A percentile compares a stretch with the other conserved stretches of the same genome.
These are phyloP conservation scores for Orbicella faveolata DNA, from an alignment of 64 coral and sea anemone species.

Conservation along the genomic window DNA sequence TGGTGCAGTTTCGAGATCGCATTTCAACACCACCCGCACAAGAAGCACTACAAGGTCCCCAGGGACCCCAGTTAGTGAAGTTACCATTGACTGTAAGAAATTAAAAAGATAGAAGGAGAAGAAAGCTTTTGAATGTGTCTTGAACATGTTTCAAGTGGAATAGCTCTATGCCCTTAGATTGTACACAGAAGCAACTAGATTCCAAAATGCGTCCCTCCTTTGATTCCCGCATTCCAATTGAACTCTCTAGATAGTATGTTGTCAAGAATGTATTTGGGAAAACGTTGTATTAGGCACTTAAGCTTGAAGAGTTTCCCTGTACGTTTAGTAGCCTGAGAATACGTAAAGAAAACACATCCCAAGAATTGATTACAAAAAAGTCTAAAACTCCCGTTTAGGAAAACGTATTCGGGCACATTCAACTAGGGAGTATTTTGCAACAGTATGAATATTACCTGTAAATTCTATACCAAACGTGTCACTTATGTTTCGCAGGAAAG, in stretches of 20 bases:
- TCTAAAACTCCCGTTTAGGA: too few species aligned
- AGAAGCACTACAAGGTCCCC: not conserved
- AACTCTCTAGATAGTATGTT: too few species aligned
- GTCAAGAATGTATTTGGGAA: too few species aligned
- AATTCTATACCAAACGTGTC: not conserved
- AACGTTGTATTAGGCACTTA: too few species aligned
- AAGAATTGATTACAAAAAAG: not conserved
- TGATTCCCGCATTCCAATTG: too few species aligned
- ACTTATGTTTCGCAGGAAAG: not conserved
- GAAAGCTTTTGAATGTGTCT: not conserved
- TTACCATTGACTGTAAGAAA: conserved; percentile 16
- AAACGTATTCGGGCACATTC: not conserved
- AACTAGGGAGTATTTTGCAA: not conserved
- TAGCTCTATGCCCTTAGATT: too few species aligned
- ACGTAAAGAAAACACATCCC: not conserved
- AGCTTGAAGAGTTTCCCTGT: too few species aligned
- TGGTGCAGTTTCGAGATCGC: conserved; percentile 29
- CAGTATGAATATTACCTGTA: not conserved
- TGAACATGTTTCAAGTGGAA: too few species aligned
- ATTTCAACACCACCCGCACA: conserved; percentile 14
- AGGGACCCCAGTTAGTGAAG: conserved; percentile 19
- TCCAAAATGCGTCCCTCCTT: too few species aligned
- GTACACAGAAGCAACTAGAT: too few species aligned
- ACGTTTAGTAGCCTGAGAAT: not conserved
- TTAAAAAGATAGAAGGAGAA: not conserved